Evolutionary conservation across 2,113 vertebrate species (phyloP).

Genomic region (Alces alces): DNA sequence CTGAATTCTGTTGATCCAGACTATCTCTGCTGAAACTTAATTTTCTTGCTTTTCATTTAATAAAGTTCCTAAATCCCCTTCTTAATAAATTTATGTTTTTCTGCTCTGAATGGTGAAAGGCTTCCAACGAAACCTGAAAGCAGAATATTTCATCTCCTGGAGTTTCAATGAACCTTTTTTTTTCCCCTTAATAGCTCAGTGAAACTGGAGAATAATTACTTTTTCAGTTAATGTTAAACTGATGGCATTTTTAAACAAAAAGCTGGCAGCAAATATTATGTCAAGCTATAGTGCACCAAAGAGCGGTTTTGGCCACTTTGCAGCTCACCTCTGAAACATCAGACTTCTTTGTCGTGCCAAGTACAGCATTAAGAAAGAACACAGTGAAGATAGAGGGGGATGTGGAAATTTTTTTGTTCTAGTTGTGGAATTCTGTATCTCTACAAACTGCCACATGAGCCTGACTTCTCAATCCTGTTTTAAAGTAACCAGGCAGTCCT

Average conservation of each 20-base stretch:
- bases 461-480: neutral
- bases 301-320: conserved; percentile 62
- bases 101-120: conserved; percentile 56
- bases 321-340: conserved; percentile 70
- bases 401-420: neutral
- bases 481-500: neutral
- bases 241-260: conserved; percentile 71
- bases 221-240: conserved; percentile 68
- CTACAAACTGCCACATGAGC: neutral
- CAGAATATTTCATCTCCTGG: conserved; percentile 24
- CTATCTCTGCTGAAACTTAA: conserved; percentile 11
- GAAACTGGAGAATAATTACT: conserved; percentile 70
- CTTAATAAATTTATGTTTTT: conserved; percentile 51
- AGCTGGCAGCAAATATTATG: conserved; percentile 54
- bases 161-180: conserved; percentile 50
- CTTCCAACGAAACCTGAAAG: conserved; percentile 65
- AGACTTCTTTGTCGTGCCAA: conserved; percentile 68
- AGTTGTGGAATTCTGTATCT: neutral
- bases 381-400: neutral
- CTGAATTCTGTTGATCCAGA: neutral
- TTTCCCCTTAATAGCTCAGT: conserved; percentile 33
- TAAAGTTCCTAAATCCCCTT: neutral
- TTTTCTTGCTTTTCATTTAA: conserved; percentile 41
- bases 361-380: conserved; percentile 74
- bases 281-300: conserved; percentile 42